These are phyloP conservation scores for Pseudomyrmex gracilis DNA, from an alignment of 1,140 invertebrate genomes.

Conservation along the genomic window DNA sequence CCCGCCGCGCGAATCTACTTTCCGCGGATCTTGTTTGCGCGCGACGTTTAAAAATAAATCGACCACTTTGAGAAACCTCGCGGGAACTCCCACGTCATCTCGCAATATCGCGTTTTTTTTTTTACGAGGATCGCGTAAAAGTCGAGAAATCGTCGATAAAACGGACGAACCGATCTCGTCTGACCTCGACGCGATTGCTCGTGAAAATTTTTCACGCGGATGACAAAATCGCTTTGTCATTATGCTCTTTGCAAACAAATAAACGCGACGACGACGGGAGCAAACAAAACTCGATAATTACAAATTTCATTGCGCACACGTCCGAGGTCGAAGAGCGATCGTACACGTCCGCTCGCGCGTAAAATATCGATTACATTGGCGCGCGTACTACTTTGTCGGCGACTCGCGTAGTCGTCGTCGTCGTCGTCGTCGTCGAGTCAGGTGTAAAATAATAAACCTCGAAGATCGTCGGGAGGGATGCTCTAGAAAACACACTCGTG, in stretches of 20 bases:
- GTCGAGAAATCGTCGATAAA: neutral
- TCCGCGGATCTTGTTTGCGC: conserved; percentile 30
- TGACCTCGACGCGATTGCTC: neutral
- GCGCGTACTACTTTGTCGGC: conserved; percentile 2
- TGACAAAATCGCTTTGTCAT: neutral
- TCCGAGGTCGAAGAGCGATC: neutral
- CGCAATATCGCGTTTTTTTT: neutral
- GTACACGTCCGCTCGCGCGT: conserved; percentile 8
- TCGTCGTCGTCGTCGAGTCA: neutral
- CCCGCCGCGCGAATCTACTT: neutral
- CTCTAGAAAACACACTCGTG: conserved; percentile 59
- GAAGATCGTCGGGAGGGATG: conserved; percentile 43
- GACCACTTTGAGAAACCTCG: conserved; percentile 28
- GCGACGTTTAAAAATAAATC: conserved; percentile 46
- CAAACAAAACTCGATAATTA: neutral
- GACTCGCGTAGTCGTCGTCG: neutral
- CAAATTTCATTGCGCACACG: neutral
- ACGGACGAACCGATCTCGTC: neutral
- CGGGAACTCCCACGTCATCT: neutral
- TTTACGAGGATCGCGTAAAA: neutral
- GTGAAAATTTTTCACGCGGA: no score
- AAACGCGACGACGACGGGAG: neutral
- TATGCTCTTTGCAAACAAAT: neutral
- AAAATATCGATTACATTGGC: conserved; percentile 50
- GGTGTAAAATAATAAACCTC: conserved; percentile 61